Conservation (phyloP, 2,888 invertebrate species). For the Mesodorylaimus sp. region DNA sequence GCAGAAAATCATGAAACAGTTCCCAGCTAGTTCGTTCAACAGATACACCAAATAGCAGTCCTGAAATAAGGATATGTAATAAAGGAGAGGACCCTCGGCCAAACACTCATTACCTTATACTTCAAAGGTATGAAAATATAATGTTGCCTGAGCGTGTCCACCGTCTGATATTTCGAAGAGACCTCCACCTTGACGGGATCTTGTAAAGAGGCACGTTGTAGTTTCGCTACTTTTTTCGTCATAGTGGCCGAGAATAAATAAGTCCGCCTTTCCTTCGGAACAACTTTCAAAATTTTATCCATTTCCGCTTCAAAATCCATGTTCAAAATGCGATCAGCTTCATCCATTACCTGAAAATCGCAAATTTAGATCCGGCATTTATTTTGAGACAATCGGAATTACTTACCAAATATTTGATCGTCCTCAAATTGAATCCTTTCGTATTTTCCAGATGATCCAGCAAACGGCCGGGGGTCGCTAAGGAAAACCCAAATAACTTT, state of each 20-base stretch:
- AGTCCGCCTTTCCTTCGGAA: conserved; percentile 75
- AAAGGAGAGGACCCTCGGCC: not conserved
- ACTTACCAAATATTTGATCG: conserved; percentile 63
- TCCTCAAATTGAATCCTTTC: conserved; percentile 78
- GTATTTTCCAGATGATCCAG: conserved; percentile 93
- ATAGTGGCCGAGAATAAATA: conserved; percentile 95
- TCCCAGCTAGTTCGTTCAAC: conserved; percentile 73
- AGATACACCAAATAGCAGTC: conserved; percentile 89
- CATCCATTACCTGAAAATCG: conserved; percentile 64
- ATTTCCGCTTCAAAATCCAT: conserved; percentile 94
- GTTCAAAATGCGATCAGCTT: too few species aligned
- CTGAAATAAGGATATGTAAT: conserved; percentile 36
- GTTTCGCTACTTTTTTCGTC: conserved; percentile 72
- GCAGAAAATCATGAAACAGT: conserved; percentile 91
- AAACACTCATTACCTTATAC: conserved; percentile 52
- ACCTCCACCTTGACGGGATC: conserved; percentile 89
- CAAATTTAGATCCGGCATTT: not conserved
- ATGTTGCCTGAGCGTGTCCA: conserved; percentile 80
- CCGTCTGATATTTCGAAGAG: conserved; percentile 90
- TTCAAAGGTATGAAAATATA: conserved; percentile 88
- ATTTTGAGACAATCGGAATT: conserved; percentile 4
- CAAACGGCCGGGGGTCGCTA: conserved; percentile 74
- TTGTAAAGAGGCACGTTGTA: conserved; percentile 77
- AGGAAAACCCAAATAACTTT: too few species aligned
- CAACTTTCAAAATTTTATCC: conserved; percentile 75